Evolutionary conservation across 2,113 vertebrate species (phyloP).

Genomic region (Leptocoma aspasia): DNA sequence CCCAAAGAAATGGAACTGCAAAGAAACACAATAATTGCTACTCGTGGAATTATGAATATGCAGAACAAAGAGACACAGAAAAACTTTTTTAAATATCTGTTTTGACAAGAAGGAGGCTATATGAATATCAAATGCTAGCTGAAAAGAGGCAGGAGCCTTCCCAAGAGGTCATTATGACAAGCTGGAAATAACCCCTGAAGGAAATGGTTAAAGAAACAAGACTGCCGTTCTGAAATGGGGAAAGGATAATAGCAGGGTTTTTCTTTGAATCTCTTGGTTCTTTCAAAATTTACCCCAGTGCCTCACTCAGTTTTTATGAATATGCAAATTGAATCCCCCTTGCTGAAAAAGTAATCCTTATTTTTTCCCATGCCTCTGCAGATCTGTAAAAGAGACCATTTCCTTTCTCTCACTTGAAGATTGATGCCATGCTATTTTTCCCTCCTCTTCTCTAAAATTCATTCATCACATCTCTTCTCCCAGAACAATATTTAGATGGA

Average conservation of each 20-base stretch:
- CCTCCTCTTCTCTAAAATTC: neutral
- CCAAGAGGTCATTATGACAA: neutral
- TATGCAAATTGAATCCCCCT: neutral
- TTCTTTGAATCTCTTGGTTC: neutral
- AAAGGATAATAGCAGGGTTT: neutral
- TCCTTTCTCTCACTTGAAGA: neutral
- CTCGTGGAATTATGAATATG: neutral
- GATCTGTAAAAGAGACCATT: neutral
- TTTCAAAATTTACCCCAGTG: neutral
- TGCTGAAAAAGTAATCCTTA: neutral
- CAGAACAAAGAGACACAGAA: neutral
- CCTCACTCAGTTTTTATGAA: neutral
- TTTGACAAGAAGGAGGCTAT: neutral
- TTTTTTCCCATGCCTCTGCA: neutral
- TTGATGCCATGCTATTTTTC: neutral
- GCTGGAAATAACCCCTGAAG: neutral
- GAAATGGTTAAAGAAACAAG: neutral
- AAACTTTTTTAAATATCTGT: neutral
- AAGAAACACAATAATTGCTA: neutral
- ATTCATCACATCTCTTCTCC: neutral
- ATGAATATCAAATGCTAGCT: neutral
- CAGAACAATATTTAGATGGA: neutral
- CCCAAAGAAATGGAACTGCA: neutral
- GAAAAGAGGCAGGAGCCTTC: neutral
- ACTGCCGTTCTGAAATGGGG: neutral